phyloP scores from a whole-genome alignment of 2,888 invertebrate species.

The Azorinus chamasolen region DNA sequence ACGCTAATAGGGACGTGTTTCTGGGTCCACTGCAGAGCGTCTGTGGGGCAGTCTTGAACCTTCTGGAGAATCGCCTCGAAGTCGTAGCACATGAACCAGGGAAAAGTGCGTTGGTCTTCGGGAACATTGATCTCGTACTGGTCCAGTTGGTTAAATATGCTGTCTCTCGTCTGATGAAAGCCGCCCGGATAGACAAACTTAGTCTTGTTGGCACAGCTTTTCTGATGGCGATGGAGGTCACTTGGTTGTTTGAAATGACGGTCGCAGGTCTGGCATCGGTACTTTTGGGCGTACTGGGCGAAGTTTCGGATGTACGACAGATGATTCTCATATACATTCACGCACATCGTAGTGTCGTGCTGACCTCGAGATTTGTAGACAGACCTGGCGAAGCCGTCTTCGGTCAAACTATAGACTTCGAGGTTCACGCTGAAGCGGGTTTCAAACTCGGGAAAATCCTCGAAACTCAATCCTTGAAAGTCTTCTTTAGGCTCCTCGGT shows the following conservation, averaged over 20 bases:
- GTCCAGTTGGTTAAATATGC: slow-evolving; percentile 44
- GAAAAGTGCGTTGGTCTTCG: slow-evolving; percentile 25
- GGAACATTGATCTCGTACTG: slow-evolving; percentile 37
- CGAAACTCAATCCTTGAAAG: slow-evolving; percentile 18
- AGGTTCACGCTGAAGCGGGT: slow-evolving; percentile 31
- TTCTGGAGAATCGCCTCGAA: slow-evolving; percentile 38
- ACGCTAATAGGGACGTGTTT: slow-evolving; percentile 41
- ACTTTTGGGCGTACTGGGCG: slow-evolving; percentile 17
- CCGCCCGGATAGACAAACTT: slow-evolving; percentile 48
- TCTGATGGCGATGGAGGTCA: slow-evolving; percentile 35
- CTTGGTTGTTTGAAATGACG: slow-evolving; percentile 25
- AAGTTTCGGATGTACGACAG: slow-evolving; percentile 22
- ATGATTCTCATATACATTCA: slow-evolving; percentile 36
- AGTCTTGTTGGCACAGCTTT: slow-evolving; percentile 36
- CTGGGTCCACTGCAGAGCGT: slow-evolving; percentile 29
- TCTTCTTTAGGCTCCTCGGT: not conserved
- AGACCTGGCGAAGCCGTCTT: slow-evolving; percentile 30
- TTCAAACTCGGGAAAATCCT: slow-evolving; percentile 46
- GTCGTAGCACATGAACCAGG: slow-evolving; percentile 43
- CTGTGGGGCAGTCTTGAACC: slow-evolving; percentile 21
- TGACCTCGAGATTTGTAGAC: slow-evolving; percentile 36
- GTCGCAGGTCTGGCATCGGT: slow-evolving; percentile 48
- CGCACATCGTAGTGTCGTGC: slow-evolving; percentile 34
- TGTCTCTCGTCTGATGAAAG: slow-evolving; percentile 17
- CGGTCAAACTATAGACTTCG: slow-evolving; percentile 30